These are phyloP conservation scores for Sula dactylatra DNA, from an alignment of 2,113 vertebrate genomes.

Conservation along the genomic window DNA sequence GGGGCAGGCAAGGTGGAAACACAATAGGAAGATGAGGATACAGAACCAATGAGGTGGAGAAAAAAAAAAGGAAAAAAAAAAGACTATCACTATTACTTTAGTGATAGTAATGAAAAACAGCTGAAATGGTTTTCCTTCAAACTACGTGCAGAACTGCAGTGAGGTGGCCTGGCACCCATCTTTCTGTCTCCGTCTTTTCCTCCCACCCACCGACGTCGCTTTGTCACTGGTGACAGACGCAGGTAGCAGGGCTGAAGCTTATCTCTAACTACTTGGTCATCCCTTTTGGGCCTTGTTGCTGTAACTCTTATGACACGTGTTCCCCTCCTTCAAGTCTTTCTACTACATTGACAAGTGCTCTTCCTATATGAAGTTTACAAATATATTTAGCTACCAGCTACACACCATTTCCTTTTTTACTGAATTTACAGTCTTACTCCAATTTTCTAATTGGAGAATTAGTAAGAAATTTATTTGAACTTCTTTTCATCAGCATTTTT, in stretches of 20 bases:
- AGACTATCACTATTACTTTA: no score
- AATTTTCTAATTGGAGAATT: neutral
- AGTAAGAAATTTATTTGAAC: neutral
- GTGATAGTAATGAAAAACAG: neutral
- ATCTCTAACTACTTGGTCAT: neutral
- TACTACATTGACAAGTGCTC: neutral
- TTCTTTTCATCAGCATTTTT: neutral
- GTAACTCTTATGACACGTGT: accelerated
- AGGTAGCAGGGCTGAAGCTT: neutral
- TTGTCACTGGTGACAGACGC: neutral
- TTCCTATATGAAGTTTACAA: neutral
- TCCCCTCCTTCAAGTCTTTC: neutral
- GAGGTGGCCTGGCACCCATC: accelerated
- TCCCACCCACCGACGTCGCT: neutral
- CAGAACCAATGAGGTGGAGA: accelerated
- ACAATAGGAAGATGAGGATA: neutral
- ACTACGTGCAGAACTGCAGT: neutral
- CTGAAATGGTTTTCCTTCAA: neutral
- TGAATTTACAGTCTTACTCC: neutral
- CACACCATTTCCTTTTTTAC: neutral
- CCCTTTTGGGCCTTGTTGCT: neutral
- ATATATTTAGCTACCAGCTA: neutral
- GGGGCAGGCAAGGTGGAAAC: neutral
- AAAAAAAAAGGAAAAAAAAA: neutral
- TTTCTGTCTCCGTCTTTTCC: neutral